Percentiles rank a stretch among this genome's conserved stretches.
Conservation (phyloP, 2,113 vertebrate species). For the Labrus mixtus region DNA sequence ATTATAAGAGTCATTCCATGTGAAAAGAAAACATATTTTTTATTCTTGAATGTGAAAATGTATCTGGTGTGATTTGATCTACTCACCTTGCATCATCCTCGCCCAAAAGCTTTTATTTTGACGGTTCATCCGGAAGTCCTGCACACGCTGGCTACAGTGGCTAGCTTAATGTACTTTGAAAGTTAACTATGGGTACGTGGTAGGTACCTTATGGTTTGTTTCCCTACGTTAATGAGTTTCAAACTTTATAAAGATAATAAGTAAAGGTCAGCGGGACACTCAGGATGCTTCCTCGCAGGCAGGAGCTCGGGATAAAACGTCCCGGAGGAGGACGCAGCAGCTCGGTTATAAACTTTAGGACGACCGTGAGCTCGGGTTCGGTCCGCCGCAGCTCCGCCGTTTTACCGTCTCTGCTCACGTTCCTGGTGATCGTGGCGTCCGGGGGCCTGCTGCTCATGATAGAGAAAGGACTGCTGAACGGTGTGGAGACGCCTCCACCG, state of each 20-base stretch:
- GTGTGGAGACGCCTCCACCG: conserved; percentile 87
- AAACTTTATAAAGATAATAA: neutral
- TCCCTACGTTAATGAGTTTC: neutral
- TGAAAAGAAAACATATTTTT: no score
- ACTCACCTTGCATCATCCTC: neutral
- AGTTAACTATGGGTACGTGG: conserved; percentile 68
- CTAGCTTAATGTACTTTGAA: conserved; percentile 9
- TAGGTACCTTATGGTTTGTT: neutral
- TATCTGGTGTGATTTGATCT: neutral
- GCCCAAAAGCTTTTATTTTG: conserved; percentile 43
- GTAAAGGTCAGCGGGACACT: neutral
- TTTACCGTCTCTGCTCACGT: conserved; percentile 94
- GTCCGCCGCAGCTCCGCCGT: conserved; percentile 80
- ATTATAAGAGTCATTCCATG: no score
- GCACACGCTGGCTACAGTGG: fast-evolving
- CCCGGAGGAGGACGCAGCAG: conserved; percentile 46
- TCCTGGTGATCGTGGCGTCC: conserved; percentile 95
- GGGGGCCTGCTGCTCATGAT: conserved; percentile 96
- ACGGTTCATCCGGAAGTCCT: conserved; percentile 15
- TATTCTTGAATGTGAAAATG: neutral
- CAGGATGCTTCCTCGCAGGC: conserved; percentile 70
- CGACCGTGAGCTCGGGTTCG: conserved; percentile 53
- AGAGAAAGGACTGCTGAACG: conserved; percentile 92
- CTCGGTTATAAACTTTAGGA: conserved; percentile 64
- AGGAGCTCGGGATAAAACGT: conserved; percentile 60